Conservation (phyloP, 2,113 vertebrate genomes). For the Pelvicachromis taeniatus region DNA sequence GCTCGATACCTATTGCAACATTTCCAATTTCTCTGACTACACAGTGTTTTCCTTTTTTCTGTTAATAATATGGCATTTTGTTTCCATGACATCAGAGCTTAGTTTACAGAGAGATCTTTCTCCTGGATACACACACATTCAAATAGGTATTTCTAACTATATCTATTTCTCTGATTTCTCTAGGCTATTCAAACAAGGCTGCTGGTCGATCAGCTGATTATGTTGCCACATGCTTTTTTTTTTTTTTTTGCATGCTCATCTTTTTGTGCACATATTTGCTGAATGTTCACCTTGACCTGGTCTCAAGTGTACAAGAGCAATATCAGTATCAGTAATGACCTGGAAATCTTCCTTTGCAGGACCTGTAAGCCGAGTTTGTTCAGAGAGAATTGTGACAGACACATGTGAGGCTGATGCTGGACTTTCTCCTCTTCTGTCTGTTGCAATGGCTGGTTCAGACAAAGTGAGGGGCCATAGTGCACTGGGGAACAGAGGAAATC, state of each 20-base stretch:
- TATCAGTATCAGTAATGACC: conserved; percentile 5
- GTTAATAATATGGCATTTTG: conserved; percentile 45
- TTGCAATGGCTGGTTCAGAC: conserved; percentile 30
- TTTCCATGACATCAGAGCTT: conserved; percentile 50
- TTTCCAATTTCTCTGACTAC: not conserved
- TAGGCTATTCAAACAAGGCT: not conserved
- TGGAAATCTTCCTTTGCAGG: not conserved
- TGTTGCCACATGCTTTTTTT: not conserved
- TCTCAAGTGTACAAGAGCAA: conserved; percentile 5
- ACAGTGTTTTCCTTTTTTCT: conserved; percentile 56
- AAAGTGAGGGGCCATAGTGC: conserved; percentile 19
- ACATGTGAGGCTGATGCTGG: not conserved
- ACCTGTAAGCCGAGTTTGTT: not conserved
- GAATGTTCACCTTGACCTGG: not conserved
- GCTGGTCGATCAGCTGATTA: not conserved
- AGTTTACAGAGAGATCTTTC: conserved; percentile 17
- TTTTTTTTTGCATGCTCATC: not conserved
- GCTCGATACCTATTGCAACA: conserved; percentile 28
- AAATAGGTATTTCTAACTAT: not conserved
- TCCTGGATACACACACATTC: not conserved
- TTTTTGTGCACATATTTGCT: not conserved
- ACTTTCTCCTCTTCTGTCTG: conserved; percentile 50
- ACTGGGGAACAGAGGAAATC: not conserved
- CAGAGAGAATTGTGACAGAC: not conserved
- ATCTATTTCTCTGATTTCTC: not conserved